These are phyloP conservation scores for Drosophila algonquin DNA, from an alignment of 2,888 invertebrate genomes.

Conservation along the genomic window DNA sequence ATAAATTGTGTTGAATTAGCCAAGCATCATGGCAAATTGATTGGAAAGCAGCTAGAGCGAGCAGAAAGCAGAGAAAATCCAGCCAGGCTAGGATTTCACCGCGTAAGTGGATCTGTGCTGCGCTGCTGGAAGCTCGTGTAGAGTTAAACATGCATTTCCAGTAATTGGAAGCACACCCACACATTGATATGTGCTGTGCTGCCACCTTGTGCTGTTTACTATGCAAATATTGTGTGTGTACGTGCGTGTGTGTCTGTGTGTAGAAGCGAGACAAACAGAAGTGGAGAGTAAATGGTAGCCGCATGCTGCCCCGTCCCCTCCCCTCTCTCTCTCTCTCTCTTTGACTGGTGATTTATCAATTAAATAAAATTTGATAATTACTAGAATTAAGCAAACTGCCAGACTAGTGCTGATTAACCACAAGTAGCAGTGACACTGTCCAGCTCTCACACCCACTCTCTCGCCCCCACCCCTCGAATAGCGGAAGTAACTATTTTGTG, in stretches of 20 bases:
- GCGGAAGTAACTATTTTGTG: conserved; percentile 80
- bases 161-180: conserved; percentile 2
- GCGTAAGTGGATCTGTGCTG: conserved; percentile 18
- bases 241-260: neutral
- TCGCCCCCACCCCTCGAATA: conserved; percentile 20
- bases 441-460: neutral
- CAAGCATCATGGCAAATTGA: conserved; percentile 3
- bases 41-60: neutral
- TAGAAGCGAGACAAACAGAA: neutral
- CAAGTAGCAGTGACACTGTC: conserved; percentile 2
- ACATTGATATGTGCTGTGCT: neutral
- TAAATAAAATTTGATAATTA: conserved; percentile 75
- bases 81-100: conserved; percentile 10
- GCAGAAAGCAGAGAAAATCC: conserved; percentile 4
- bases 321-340: neutral
- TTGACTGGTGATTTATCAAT: conserved; percentile 55
- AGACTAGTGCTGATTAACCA: conserved; percentile 32
- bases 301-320: neutral
- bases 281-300: conserved; percentile 3
- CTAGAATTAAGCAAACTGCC: conserved; percentile 44
- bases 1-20: neutral
- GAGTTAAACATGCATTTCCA: neutral
- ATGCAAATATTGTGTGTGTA: neutral
- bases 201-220: neutral
- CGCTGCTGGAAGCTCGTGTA: neutral